Evolutionary conservation across 2,113 vertebrate genomes (phyloP).

Genomic region (Stegastes partitus): DNA sequence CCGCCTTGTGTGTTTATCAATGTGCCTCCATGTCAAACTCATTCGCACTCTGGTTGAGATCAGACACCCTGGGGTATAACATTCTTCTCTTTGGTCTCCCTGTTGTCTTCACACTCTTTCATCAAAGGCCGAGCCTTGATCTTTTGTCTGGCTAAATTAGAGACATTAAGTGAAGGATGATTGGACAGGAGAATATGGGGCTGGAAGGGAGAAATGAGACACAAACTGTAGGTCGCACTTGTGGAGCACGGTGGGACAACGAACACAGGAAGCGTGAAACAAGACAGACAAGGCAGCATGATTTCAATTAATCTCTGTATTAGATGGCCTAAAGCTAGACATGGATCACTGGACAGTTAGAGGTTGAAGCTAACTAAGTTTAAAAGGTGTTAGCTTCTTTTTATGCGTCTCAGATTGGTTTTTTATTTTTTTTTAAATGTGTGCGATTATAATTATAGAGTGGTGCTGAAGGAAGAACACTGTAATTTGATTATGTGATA

Average conservation of each 20-base stretch:
- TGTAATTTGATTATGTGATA: background rate
- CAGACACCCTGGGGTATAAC: constrained; percentile 41
- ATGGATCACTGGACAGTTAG: constrained; percentile 12
- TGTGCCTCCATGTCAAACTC: constrained; percentile 47
- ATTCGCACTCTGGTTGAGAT: constrained; percentile 47
- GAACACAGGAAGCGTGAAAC: background rate
- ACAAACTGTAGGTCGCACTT: constrained; percentile 45
- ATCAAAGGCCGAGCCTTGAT: constrained; percentile 56
- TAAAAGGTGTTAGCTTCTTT: background rate
- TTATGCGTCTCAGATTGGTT: background rate
- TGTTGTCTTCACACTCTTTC: constrained; percentile 44
- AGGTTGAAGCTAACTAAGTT: constrained; percentile 30
- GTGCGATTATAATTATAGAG: background rate
- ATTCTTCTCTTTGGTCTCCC: constrained; percentile 32
- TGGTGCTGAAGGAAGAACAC: background rate
- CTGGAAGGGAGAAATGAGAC: constrained; percentile 44
- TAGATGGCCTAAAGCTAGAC: constrained; percentile 12
- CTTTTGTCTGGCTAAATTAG: constrained; percentile 64
- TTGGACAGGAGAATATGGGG: constrained; percentile 29
- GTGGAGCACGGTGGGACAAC: background rate
- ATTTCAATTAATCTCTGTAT: constrained; percentile 32
- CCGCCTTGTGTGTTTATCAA: constrained; percentile 44
- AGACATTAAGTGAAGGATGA: constrained; percentile 47
- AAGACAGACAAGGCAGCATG: constrained; percentile 6
- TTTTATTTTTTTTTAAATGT: too few relatives aligned